These are phyloP conservation scores for Ancistrus triradiatus DNA, from an alignment of 2,113 vertebrate species.

Conservation along the genomic window DNA sequence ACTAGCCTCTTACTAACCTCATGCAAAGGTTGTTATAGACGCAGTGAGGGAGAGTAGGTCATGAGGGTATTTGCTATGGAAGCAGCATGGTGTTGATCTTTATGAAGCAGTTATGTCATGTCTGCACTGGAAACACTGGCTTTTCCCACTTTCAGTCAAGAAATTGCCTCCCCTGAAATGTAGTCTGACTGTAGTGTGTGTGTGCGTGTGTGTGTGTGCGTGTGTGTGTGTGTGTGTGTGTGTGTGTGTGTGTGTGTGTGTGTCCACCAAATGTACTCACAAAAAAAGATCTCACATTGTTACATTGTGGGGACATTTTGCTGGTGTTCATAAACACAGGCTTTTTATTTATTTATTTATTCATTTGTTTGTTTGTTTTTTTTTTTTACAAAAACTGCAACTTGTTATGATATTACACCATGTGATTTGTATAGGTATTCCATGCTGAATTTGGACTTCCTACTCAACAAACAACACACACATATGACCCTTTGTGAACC, in stretches of 20 bases:
- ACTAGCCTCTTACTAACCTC: no score
- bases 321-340: no score
- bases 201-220: no score
- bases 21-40: no score
- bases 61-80: conserved; percentile 29
- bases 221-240: no score
- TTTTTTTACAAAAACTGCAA: no score
- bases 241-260: no score
- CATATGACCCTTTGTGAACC: background rate
- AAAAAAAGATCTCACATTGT: no score
- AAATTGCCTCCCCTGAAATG: conserved; percentile 44
- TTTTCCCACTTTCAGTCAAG: conserved; percentile 33
- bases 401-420: conserved; percentile 3
- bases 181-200: conserved; percentile 22
- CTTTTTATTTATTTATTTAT: no score
- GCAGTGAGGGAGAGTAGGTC: conserved; percentile 12
- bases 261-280: no score
- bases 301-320: no score
- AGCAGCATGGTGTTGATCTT: conserved; percentile 40
- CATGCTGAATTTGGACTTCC: background rate
- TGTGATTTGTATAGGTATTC: conserved; percentile 1
- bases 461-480: conserved; percentile 19
- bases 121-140: conserved; percentile 32
- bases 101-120: conserved; percentile 38
- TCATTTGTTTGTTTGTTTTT: no score